A percentile compares a stretch with the other conserved stretches of the same genome.
phyloP scores from a whole-genome alignment of 2,888 invertebrate genomes.

The Caenorhabditis imperialis region DNA sequence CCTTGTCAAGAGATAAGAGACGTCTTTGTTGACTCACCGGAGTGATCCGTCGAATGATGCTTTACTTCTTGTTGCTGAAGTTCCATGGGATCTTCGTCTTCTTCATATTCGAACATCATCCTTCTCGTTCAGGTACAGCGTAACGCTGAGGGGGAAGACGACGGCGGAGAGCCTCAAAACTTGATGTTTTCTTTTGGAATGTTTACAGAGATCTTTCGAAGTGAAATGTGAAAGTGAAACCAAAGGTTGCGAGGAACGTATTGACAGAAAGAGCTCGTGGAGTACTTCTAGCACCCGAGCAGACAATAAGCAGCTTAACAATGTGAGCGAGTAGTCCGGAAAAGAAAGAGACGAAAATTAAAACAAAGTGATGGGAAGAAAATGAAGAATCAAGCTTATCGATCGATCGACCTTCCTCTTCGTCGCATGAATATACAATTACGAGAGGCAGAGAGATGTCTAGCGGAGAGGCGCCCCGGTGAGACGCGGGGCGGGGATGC shows the following conservation, averaged over 20 bases:
- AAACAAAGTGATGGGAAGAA: conserved; percentile 4
- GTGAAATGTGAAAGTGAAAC: conserved; percentile 13
- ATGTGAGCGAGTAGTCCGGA: conserved; percentile 17
- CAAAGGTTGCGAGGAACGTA: conserved; percentile 16
- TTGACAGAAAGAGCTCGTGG: conserved; percentile 16
- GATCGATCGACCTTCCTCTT: conserved; percentile 28
- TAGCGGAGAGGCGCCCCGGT: conserved; percentile 19
- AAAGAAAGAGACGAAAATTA: conserved; percentile 1
- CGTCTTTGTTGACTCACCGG: conserved; percentile 33
- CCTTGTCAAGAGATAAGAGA: conserved; percentile 14
- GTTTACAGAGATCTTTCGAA: conserved; percentile 36
- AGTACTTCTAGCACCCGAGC: conserved; percentile 38
- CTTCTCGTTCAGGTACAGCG: conserved; percentile 56
- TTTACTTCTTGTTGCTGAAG: conserved; percentile 28
- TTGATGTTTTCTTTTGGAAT: too few relatives aligned
- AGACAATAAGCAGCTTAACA: conserved; percentile 35
- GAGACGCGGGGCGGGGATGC: conserved; percentile 12
- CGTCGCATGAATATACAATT: conserved; percentile 46
- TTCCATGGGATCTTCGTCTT: conserved; percentile 65
- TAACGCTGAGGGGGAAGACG: conserved; percentile 44
- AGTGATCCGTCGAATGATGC: conserved; percentile 48
- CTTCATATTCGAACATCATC: conserved; percentile 69
- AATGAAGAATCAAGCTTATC: conserved; percentile 42
- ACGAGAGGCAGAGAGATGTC: conserved; percentile 32
- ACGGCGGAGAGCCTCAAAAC: conserved; percentile 38